Evolutionary conservation across 2,797 vertebrate species (phyloP).

Genomic region (Tachyglossus aculeatus): DNA sequence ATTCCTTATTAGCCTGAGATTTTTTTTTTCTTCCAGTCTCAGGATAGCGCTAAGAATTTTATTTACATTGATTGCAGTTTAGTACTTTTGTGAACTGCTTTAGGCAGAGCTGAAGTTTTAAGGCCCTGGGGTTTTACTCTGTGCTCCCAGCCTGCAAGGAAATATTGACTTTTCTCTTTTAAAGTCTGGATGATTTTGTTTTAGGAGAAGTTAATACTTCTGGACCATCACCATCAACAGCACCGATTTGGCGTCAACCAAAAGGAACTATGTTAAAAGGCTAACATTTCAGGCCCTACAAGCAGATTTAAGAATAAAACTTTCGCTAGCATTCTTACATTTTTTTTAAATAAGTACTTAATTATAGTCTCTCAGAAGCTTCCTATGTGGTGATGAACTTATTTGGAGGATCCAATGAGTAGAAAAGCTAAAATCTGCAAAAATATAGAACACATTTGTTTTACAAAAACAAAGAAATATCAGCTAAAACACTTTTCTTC

Average conservation of each 20-base stretch:
- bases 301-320: constrained; percentile 74
- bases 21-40: constrained; percentile 71
- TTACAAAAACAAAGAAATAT: constrained; percentile 72
- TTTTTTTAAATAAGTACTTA: constrained; percentile 40
- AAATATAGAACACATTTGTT: constrained; percentile 76
- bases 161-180: constrained; percentile 81
- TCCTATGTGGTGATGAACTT: constrained; percentile 66
- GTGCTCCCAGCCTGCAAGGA: constrained; percentile 81
- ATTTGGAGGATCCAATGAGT: constrained; percentile 73
- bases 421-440: constrained; percentile 79
- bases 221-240: constrained; percentile 72
- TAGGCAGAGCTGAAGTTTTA: constrained; percentile 85
- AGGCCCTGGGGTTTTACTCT: constrained; percentile 86
- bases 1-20: constrained; percentile 80
- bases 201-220: constrained; percentile 82
- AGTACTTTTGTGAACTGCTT: constrained; percentile 83
- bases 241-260: constrained; percentile 72
- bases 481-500: constrained; percentile 62
- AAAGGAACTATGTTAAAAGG: constrained; percentile 76
- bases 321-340: constrained; percentile 55
- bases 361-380: constrained; percentile 65
- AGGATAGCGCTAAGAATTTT: constrained; percentile 79
- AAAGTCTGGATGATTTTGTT: constrained; percentile 83
- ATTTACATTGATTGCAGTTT: constrained; percentile 84
- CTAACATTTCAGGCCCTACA: constrained; percentile 67